Percentiles rank a stretch among this genome's conserved stretches.
These are phyloP conservation scores for Bovichtus variegatus DNA, from an alignment of 2,797 vertebrate genomes.

Conservation along the genomic window DNA sequence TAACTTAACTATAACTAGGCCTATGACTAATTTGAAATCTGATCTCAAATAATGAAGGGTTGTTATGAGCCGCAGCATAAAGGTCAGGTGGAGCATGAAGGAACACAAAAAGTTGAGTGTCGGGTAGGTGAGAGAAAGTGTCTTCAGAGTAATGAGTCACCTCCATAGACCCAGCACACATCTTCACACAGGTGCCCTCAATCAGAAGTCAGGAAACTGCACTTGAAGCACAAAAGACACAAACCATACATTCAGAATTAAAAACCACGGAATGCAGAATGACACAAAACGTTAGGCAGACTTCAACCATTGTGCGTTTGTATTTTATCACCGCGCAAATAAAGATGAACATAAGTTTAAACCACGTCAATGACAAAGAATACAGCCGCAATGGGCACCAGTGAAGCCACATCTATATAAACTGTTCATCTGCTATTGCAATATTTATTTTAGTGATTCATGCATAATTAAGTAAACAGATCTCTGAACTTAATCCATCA, in stretches of 20 bases:
- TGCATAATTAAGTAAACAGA: not conserved
- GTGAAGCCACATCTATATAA: not conserved
- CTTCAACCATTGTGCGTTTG: not conserved
- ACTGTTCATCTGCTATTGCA: slow-evolving; percentile 1
- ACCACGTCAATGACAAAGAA: not conserved
- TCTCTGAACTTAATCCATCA: not conserved
- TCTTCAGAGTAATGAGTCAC: too few species aligned
- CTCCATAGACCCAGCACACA: too few species aligned
- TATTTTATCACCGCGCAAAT: not conserved
- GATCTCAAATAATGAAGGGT: not conserved
- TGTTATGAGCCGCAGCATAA: too few species aligned
- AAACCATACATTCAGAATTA: too few species aligned
- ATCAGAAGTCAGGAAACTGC: too few species aligned
- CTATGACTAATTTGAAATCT: not conserved
- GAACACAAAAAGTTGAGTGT: too few species aligned
- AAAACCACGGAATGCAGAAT: too few species aligned
- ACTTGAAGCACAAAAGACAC: too few species aligned
- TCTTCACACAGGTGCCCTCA: too few species aligned
- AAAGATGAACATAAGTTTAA: not conserved
- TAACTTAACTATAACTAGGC: not conserved
- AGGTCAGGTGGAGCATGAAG: too few species aligned
- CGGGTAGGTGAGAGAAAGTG: too few species aligned
- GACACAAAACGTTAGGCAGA: too few species aligned
- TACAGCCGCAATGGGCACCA: not conserved
- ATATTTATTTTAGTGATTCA: not conserved